Evolutionary conservation across 2,888 invertebrate genomes (phyloP).

Genomic region (Acanthopleura granulata): DNA sequence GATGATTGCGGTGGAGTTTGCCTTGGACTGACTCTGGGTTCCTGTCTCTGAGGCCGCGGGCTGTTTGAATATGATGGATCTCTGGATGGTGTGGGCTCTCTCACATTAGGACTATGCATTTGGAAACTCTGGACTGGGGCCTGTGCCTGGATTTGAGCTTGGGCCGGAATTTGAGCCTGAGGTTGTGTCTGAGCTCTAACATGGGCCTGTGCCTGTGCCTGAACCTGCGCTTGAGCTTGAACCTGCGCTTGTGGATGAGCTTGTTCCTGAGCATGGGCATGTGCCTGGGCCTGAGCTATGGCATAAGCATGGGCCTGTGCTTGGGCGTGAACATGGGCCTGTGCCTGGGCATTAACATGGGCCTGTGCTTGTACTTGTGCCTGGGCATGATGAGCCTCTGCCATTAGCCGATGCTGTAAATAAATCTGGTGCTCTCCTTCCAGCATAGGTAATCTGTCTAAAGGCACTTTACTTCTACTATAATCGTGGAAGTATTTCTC

Average conservation of each 20-base stretch:
- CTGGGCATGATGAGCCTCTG: constrained; percentile 11
- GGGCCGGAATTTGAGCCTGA: constrained; percentile 12
- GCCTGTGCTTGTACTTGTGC: not conserved
- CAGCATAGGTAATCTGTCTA: not conserved
- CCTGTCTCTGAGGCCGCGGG: constrained; percentile 22
- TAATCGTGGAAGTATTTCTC: constrained; percentile 46
- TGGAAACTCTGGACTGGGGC: not conserved
- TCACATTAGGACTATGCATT: not conserved
- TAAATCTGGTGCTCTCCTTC: constrained; percentile 8
- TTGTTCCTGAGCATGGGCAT: constrained; percentile 4
- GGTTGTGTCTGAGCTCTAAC: not conserved
- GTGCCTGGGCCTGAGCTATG: not conserved
- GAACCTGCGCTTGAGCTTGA: not conserved
- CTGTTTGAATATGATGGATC: constrained; percentile 23
- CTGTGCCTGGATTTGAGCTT: not conserved
- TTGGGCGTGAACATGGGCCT: constrained; percentile 2
- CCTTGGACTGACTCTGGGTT: not conserved
- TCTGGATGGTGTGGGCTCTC: constrained; percentile 22
- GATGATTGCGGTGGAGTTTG: constrained; percentile 26
- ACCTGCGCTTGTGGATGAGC: not conserved
- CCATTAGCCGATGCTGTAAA: constrained; percentile 9
- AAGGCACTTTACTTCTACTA: not conserved
- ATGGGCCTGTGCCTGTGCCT: not conserved
- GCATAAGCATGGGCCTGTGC: not conserved
- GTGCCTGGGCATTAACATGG: not conserved